A percentile compares a stretch with the other conserved stretches of the same genome.
phyloP scores from a whole-genome alignment of 2,797 vertebrate genomes.

The Erpetoichthys calabaricus region DNA sequence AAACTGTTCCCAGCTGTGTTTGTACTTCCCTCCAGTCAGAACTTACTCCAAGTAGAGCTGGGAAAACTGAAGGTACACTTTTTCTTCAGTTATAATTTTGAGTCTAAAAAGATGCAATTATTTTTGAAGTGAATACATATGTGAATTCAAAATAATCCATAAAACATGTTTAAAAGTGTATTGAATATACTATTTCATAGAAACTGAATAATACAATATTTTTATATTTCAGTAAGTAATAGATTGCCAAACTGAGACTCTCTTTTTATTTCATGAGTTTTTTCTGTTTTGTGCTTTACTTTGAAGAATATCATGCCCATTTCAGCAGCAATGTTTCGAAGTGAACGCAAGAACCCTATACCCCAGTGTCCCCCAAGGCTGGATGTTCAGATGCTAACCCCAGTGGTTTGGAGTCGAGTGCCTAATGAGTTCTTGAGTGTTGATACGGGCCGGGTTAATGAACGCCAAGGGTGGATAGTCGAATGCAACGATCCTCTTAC shows the following conservation, averaged over 20 bases:
- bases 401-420: constrained; percentile 87
- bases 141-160: too few relatives aligned
- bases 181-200: too few relatives aligned
- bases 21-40: constrained; percentile 66
- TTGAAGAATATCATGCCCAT: constrained; percentile 90
- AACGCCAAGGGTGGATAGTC: constrained; percentile 74
- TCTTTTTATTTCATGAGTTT: constrained; percentile 5
- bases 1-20: constrained; percentile 84
- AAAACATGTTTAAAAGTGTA: too few relatives aligned
- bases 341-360: constrained; percentile 74
- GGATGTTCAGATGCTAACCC: constrained; percentile 70
- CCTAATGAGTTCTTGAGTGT: constrained; percentile 72
- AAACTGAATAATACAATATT: too few relatives aligned
- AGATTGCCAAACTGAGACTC: too few relatives aligned
- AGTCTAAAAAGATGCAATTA: too few relatives aligned
- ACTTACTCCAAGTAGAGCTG: constrained; percentile 75
- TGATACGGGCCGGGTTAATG: constrained; percentile 52
- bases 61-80: constrained; percentile 76
- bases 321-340: constrained; percentile 87
- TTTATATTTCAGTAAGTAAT: too few relatives aligned
- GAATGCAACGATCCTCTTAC: constrained; percentile 70
- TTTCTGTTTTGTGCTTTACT: not conserved
- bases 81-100: not conserved
- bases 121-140: too few relatives aligned
- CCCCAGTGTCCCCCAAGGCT: constrained; percentile 80